Evolutionary conservation across 2,888 invertebrate species (phyloP).

Genomic region (Mechanitis messenoides): DNA sequence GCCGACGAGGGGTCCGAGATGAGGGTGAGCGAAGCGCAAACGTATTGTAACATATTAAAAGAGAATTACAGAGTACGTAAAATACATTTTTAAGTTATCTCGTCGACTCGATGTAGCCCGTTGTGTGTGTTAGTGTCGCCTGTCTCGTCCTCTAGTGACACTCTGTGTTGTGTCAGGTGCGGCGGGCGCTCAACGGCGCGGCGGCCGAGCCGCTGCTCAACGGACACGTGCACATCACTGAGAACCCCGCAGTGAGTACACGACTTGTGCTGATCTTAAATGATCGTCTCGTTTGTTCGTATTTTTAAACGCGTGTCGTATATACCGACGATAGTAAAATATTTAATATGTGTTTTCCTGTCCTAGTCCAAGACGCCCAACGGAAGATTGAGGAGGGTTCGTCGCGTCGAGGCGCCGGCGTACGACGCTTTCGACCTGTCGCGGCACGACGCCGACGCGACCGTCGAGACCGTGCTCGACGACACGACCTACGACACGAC

Average conservation of each 20-base stretch:
- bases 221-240: conserved; percentile 79
- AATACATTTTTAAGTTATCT: no score
- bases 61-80: no score
- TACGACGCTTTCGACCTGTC: conserved; percentile 52
- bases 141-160: conserved; percentile 14
- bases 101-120: no score
- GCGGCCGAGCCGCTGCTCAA: conserved; percentile 72
- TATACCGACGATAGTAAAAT: no score
- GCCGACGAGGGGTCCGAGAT: conserved; percentile 56
- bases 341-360: conserved; percentile 18
- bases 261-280: no score
- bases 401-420: conserved; percentile 43
- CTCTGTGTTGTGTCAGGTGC: conserved; percentile 41
- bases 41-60: no score
- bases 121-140: neutral
- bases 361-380: conserved; percentile 60
- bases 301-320: no score
- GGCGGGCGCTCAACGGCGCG: conserved; percentile 58
- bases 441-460: conserved; percentile 51
- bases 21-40: conserved; percentile 45
- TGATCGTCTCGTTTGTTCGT: no score
- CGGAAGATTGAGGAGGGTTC: conserved; percentile 52
- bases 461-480: conserved; percentile 51
- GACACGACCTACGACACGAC: conserved; percentile 27
- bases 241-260: conserved; percentile 74